Conservation (phyloP, 2,888 invertebrate genomes). For the Steinernema hermaphroditum region DNA sequence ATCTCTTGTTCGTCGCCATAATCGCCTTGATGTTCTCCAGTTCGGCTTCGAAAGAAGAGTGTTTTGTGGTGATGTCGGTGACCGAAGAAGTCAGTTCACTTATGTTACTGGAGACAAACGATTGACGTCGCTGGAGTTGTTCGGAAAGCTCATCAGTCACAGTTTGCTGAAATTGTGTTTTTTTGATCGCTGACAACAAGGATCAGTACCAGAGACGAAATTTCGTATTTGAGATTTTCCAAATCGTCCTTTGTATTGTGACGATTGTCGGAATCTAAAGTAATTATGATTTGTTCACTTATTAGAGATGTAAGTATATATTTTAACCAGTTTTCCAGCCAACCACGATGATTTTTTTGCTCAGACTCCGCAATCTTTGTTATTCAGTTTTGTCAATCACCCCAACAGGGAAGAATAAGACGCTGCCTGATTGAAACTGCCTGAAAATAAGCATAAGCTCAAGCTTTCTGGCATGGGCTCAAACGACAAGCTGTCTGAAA, state of each 20-base stretch:
- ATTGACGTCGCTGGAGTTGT: not conserved
- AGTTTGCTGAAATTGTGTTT: conserved; percentile 4
- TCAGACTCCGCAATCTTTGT: too few species aligned
- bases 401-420: too few species aligned
- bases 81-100: not conserved
- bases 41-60: not conserved
- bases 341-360: too few species aligned
- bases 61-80: not conserved
- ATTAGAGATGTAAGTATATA: too few species aligned
- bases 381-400: too few species aligned
- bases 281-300: not conserved
- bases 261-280: not conserved
- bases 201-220: not conserved
- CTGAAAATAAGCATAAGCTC: too few species aligned
- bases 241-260: not conserved
- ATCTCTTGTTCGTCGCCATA: not conserved
- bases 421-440: too few species aligned
- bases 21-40: not conserved
- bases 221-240: not conserved
- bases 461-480: too few species aligned
- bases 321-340: too few species aligned
- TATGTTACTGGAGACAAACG: not conserved
- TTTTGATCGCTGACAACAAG: too few species aligned
- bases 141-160: conserved; percentile 7
- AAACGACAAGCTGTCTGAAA: too few species aligned